Evolutionary conservation across 2,113 vertebrate species (phyloP).

Genomic region (Anguilla japonica): DNA sequence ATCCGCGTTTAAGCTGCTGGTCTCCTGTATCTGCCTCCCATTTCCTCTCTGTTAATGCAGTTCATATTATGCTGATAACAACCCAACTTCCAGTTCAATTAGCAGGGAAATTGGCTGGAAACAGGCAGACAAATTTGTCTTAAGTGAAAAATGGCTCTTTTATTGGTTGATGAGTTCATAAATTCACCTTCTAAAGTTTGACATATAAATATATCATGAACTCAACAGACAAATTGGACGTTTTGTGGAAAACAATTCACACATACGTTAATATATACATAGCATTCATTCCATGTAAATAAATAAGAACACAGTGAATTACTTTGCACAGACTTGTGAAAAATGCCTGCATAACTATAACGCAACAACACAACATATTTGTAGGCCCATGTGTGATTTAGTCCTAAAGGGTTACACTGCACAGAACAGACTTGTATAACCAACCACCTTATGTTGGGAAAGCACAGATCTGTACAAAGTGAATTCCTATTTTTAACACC

Average conservation of each 20-base stretch:
- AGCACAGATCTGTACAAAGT: neutral
- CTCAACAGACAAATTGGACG: neutral
- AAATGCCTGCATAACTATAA: neutral
- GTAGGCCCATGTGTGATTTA: constrained; percentile 31
- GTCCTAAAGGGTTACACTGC: constrained; percentile 32
- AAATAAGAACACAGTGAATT: constrained; percentile 3
- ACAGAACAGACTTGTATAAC: constrained; percentile 1
- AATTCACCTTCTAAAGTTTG: constrained; percentile 54
- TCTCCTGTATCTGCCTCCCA: neutral
- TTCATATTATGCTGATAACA: constrained; percentile 10
- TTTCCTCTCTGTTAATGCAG: constrained; percentile 3
- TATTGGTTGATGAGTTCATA: constrained; percentile 54
- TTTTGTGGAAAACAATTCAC: neutral
- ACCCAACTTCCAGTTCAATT: constrained; percentile 32
- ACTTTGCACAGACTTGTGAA: too few relatives aligned
- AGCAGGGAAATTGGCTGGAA: constrained; percentile 38
- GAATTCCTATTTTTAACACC: neutral
- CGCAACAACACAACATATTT: constrained; percentile 23
- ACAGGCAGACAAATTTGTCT: constrained; percentile 27
- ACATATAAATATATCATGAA: neutral
- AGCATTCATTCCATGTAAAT: constrained; percentile 19
- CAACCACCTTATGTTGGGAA: neutral
- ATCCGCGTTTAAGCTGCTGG: neutral
- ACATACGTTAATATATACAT: neutral
- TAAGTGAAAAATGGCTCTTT: constrained; percentile 44